Percentiles rank a stretch among this genome's conserved stretches.
These are phyloP conservation scores for Rhamnusium bicolor DNA, from an alignment of 2,888 invertebrate species.

Conservation along the genomic window DNA sequence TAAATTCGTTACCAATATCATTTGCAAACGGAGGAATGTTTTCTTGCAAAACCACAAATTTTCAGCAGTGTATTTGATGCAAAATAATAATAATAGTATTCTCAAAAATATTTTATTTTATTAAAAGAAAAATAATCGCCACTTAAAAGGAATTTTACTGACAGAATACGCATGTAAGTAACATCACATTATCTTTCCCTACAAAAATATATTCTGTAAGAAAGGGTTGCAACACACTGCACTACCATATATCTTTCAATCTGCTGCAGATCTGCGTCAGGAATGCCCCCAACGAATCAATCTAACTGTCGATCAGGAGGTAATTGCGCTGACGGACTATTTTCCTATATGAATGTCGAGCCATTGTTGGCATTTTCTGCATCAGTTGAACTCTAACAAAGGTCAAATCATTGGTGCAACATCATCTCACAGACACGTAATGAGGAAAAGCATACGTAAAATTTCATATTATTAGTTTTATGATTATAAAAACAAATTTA, in stretches of 20 bases:
- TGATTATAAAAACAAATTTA: too few species aligned
- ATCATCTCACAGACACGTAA: neutral
- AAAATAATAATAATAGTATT: too few species aligned
- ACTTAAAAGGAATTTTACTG: too few species aligned
- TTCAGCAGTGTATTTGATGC: too few species aligned
- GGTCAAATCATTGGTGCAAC: neutral
- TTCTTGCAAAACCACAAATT: too few species aligned
- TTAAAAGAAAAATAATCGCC: too few species aligned
- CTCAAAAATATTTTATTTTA: too few species aligned
- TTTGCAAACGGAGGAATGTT: too few species aligned
- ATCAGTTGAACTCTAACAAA: neutral
- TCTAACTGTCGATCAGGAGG: neutral
- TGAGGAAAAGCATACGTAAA: neutral
- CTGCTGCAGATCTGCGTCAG: neutral
- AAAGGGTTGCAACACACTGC: neutral
- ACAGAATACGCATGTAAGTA: too few species aligned
- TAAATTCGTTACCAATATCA: too few species aligned
- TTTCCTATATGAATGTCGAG: neutral
- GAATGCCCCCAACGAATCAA: neutral
- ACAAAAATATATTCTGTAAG: neutral
- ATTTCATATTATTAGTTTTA: neutral
- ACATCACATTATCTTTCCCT: too few species aligned
- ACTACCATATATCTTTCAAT: neutral
- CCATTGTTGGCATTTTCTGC: neutral
- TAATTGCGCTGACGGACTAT: neutral